Evolutionary conservation across 2,888 invertebrate species (phyloP).

Genomic region (Thelaira solivaga): DNA sequence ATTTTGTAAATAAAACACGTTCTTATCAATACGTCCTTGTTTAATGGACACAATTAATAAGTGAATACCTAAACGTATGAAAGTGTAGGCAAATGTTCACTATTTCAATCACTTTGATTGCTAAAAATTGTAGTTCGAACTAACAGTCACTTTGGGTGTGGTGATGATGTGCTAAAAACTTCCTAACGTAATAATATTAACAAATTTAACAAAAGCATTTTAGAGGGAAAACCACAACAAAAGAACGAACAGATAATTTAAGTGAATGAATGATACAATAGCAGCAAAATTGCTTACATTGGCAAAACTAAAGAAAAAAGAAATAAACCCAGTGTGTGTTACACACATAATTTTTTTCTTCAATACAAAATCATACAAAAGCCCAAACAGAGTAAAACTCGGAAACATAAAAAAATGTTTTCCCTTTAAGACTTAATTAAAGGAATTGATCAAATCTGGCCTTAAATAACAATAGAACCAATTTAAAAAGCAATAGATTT

Average conservation of each 20-base stretch:
- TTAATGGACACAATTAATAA: neutral
- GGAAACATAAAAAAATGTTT: too few relatives aligned
- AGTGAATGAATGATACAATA: neutral
- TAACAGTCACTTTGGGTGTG: too few relatives aligned
- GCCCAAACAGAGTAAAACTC: too few relatives aligned
- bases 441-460: too few relatives aligned
- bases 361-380: too few relatives aligned
- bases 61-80: neutral
- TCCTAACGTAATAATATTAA: too few relatives aligned
- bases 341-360: too few relatives aligned
- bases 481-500: too few relatives aligned
- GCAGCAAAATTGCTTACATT: constrained; percentile 14
- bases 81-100: neutral
- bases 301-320: neutral
- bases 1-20: constrained; percentile 21
- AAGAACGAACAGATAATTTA: neutral
- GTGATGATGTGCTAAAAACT: too few relatives aligned
- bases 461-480: too few relatives aligned
- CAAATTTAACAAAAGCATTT: too few relatives aligned
- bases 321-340: neutral
- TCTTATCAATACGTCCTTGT: neutral
- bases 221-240: neutral
- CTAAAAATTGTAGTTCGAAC: neutral
- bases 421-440: too few relatives aligned
- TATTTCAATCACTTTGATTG: neutral